Base-by-base conservation (phyloP, 2,797 vertebrate species). In the Paramormyrops hopkinsi region DNA sequence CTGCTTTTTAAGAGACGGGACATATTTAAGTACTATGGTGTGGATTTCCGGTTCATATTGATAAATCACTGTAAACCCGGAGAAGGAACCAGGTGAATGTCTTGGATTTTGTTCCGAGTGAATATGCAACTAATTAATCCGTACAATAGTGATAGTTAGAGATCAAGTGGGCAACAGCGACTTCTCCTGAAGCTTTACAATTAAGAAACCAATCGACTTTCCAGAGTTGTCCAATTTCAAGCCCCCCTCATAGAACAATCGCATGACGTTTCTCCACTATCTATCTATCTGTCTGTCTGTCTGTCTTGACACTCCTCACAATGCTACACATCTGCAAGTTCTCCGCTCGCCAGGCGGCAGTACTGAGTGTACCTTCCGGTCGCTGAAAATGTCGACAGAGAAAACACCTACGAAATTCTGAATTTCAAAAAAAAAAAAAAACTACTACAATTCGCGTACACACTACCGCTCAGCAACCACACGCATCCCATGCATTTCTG, bases 341-440 rank as follows among this genome's bases (percentile, higher is more conserved):
- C 4, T 53, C 53, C n/a, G 19, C 62, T 89, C 87, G 53, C 87
- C 69, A 86, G 83, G 56, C 86, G 79, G 87, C 89, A 62, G 87
- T 65, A 62, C 79, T 79, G 89, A 89, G 89, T 89, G 82, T 29
- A 48, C 51, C 85, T 51, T 54, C 59, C 22, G 44, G 69, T 46
- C 19, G 92, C 65, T 44, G 50, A 56, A 90, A 91, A 91, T 76
- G 92, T 92, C 89, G 90, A 89, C 73, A 19, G 37, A 19, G 37
- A 44, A 7, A 7, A 44, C 73, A 79, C 37, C 37, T 44, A 44
- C 73, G 7, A 44, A 41, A 76, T 41, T 29, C 4, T 7, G 33
- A 44, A n/a, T 59, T 8, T n/a, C 1, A 56, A 5, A 6, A 6
- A 65, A 65, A 69, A 25, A 33, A 37, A 33, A 25, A 25, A 0